These are phyloP conservation scores for Falcunculus frontatus DNA, from an alignment of 2,113 vertebrate species.

Conservation along the genomic window DNA sequence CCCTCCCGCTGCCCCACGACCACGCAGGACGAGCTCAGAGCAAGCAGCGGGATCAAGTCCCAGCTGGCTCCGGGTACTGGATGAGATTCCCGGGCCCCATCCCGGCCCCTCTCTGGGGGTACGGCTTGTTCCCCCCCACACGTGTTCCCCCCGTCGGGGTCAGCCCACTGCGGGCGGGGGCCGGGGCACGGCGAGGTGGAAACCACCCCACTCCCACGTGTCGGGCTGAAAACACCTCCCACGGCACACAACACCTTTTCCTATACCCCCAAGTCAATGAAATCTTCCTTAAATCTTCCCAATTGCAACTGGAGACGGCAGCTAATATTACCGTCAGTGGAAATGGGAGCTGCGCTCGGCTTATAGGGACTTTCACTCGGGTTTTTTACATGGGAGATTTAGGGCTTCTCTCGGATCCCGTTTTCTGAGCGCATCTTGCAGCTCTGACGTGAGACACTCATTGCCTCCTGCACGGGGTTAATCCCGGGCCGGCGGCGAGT, in stretches of 20 bases:
- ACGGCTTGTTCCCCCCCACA: no score
- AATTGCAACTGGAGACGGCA: not conserved
- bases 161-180: not conserved
- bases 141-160: not conserved
- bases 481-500: not conserved
- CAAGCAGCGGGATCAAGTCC: not conserved
- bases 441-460: not conserved
- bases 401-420: not conserved
- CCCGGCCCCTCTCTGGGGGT: not conserved
- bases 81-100: not conserved
- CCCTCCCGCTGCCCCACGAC: not conserved
- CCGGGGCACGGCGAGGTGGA: not conserved
- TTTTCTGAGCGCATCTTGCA: not conserved
- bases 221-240: not conserved
- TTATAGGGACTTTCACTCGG: not conserved
- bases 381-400: not conserved
- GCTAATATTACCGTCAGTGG: not conserved
- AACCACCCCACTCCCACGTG: not conserved
- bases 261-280: not conserved
- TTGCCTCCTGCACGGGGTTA: not conserved
- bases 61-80: not conserved
- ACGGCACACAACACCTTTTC: not conserved
- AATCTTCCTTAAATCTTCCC: slow-evolving; percentile 1
- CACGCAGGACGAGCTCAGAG: not conserved
- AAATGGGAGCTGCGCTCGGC: not conserved